A percentile compares a stretch with the other conserved stretches of the same genome.
Evolutionary conservation across 1,140 invertebrate genomes (phyloP).

Genomic region (Drosophila triauraria): DNA sequence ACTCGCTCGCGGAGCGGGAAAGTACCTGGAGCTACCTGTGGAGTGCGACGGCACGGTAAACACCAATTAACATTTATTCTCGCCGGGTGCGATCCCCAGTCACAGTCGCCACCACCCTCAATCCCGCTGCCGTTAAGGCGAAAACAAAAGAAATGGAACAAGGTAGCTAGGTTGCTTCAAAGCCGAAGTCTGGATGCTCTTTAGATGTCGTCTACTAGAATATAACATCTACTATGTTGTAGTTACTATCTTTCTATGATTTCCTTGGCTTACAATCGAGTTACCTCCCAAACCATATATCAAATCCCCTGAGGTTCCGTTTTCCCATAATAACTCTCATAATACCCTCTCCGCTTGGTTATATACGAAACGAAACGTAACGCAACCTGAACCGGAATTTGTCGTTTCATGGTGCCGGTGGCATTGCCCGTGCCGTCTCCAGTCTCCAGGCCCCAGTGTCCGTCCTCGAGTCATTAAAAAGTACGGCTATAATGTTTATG

Average conservation of each 20-base stretch:
- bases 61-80: slow-evolving; percentile 74
- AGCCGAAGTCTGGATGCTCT: background rate
- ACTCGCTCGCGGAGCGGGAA: slow-evolving; percentile 1
- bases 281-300: no score
- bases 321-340: background rate
- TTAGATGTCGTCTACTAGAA: no score
- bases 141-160: slow-evolving; percentile 8
- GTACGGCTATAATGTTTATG: slow-evolving; percentile 33
- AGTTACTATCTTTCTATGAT: no score
- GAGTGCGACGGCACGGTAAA: slow-evolving; percentile 39
- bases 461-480: slow-evolving; percentile 34
- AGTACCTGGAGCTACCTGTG: slow-evolving; percentile 17
- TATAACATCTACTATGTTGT: no score
- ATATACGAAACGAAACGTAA: slow-evolving; percentile 10
- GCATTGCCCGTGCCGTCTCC: background rate
- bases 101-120: background rate
- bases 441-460: background rate
- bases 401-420: slow-evolving; percentile 6
- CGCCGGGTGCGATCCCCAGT: slow-evolving; percentile 20
- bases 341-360: background rate
- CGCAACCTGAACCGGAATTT: slow-evolving; percentile 25
- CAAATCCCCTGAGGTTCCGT: background rate
- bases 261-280: background rate
- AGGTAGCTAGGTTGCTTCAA: background rate
- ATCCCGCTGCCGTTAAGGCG: background rate